phyloP scores from a whole-genome alignment of 2,113 vertebrate species.

The rabbit (Oryctolagus cuniculus) region mOryCun1.1 NC_091437.1:3393501-3394000 shows the following conservation, averaged over 20 bases:
- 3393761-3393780: neutral
- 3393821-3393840: neutral
- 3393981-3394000: neutral
- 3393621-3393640: too few relatives aligned
- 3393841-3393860: neutral
- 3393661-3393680: too few relatives aligned
- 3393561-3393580: too few relatives aligned
- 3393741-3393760: constrained; percentile 31
- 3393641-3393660: too few relatives aligned
- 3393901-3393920: neutral
- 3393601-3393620: too few relatives aligned
- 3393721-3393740: neutral
- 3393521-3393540: too few relatives aligned
- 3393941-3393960: neutral
- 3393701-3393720: neutral
- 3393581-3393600: too few relatives aligned
- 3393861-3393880: neutral
- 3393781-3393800: neutral
- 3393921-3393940: neutral
- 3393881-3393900: neutral
- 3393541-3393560: too few relatives aligned
- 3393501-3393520: too few relatives aligned
- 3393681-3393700: too few relatives aligned
- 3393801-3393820: neutral
- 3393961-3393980: neutral